Evolutionary conservation across 2,113 vertebrate species (phyloP), one percentile per base, ranked within the genome.

Genomic region (Lasiurus cinereus): DNA sequence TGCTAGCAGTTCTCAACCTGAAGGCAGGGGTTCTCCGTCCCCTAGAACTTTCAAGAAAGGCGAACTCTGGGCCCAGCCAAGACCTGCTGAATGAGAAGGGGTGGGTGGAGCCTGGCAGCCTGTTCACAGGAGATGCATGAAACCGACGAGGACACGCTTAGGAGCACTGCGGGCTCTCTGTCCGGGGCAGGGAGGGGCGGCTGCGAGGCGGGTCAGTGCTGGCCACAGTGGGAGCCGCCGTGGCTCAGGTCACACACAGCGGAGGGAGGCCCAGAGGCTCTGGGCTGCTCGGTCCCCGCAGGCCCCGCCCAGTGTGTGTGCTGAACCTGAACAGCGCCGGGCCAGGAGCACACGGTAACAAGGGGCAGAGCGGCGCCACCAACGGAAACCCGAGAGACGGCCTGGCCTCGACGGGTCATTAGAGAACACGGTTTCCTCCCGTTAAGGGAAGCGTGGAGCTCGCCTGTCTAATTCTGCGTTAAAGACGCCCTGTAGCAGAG

Each of bases 361-460:
- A 5, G 14, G 18, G 19, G 16, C 62, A 15, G 6, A 12, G 27
- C 4, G 4, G 31, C 31, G 0, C 2, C 0, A 22, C 21, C 14
- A 24, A 14, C 27, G 76, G 8, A 14, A 24, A 4, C 4, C 24
- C 0, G 64, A 73, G 78, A 13, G 22, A 27, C 15, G 2, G 2
- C 24, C 67, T 22, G 64, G 27, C 83, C 83, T 29, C 5, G 1
- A 19, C 3, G 6, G 4, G 33, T 27, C 22, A 2, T 69, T n/a
- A 24, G 62, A 50, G 31, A 52, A 46, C 0, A 0, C 33, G 6
- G 62, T 52, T 46, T 48, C n/a, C 15, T 52, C 4, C 74, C 62
- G 33, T 3, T 29, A 2, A 22, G 54, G 29, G 93, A 31, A 16
- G 27, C 56, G 6, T 85, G 31, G 66, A 62, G 18, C 54, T 11